These are phyloP conservation scores for Spinibarbus caldwelli DNA, from an alignment of 2,797 vertebrate species.

Conservation along the genomic window DNA sequence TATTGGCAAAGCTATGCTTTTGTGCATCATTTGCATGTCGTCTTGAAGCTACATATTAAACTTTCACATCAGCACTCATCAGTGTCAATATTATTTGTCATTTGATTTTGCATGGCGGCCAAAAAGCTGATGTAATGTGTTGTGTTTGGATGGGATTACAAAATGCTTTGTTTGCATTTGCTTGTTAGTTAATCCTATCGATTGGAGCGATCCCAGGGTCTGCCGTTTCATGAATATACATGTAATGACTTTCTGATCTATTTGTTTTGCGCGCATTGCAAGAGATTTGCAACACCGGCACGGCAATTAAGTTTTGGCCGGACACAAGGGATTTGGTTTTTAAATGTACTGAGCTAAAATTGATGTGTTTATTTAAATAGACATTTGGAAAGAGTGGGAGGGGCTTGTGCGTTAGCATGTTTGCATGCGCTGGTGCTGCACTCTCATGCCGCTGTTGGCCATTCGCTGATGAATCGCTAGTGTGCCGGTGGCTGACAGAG, in stretches of 20 bases:
- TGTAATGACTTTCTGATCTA: constrained; percentile 29
- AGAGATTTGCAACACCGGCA: constrained; percentile 33
- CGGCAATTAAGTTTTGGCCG: constrained; percentile 17
- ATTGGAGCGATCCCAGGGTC: constrained; percentile 47
- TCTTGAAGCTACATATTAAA: background rate
- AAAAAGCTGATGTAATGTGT: constrained; percentile 46
- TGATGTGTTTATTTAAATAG: constrained; percentile 5
- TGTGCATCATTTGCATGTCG: background rate
- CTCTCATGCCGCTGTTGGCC: constrained; percentile 24
- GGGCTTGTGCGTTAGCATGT: constrained; percentile 44
- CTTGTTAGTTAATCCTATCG: constrained; percentile 55
- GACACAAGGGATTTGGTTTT: constrained; percentile 20
- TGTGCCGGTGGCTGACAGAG: constrained; percentile 65
- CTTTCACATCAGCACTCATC: background rate
- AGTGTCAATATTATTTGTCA: constrained; percentile 47
- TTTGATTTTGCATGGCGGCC: constrained; percentile 37
- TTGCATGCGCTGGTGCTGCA: constrained; percentile 35
- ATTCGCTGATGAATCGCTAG: constrained; percentile 57
- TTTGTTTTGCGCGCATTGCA: constrained; percentile 42
- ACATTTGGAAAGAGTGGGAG: constrained; percentile 1
- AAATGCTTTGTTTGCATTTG: constrained; percentile 55
- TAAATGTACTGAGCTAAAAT: constrained; percentile 27
- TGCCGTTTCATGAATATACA: constrained; percentile 56
- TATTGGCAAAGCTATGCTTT: background rate
- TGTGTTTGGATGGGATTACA: constrained; percentile 56